These are phyloP conservation scores for Microplitis demolitor DNA, from an alignment of 1,140 invertebrate species.

Conservation along the genomic window DNA sequence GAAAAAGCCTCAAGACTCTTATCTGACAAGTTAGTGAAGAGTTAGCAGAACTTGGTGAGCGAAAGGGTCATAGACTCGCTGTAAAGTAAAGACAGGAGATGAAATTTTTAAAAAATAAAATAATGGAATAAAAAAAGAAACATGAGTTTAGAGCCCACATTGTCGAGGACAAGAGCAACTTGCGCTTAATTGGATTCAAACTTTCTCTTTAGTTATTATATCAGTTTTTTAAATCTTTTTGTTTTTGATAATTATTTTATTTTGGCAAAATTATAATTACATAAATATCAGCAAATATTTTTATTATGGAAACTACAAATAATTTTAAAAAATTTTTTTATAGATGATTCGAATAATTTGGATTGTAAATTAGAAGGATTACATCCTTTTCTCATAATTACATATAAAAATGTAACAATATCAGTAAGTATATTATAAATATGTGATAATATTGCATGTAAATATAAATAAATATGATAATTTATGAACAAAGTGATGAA, in stretches of 20 bases:
- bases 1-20: not conserved
- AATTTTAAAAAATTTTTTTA: conserved; percentile 36
- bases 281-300: not conserved
- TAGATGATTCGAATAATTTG: conserved; percentile 39
- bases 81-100: no score
- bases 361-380: conserved; percentile 56
- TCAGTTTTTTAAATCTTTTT: not conserved
- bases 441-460: not conserved
- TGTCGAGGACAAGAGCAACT: not conserved
- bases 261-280: not conserved
- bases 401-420: conserved; percentile 59
- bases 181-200: conserved; percentile 25
- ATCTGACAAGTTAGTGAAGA: not conserved
- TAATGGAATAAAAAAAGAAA: not conserved
- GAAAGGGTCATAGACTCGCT: no score
- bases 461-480: not conserved
- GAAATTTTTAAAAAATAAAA: not conserved
- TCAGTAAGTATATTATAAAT: conserved; percentile 46
- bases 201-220: conserved; percentile 11
- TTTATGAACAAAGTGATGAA: not conserved
- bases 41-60: not conserved
- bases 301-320: not conserved
- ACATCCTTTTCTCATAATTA: conserved; percentile 57
- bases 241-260: not conserved
- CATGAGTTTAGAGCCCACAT: not conserved